A percentile compares a stretch with the other conserved stretches of the same genome.
Evolutionary conservation across 1,140 invertebrate species (phyloP).

Genomic region (Caerostris darwini): DNA sequence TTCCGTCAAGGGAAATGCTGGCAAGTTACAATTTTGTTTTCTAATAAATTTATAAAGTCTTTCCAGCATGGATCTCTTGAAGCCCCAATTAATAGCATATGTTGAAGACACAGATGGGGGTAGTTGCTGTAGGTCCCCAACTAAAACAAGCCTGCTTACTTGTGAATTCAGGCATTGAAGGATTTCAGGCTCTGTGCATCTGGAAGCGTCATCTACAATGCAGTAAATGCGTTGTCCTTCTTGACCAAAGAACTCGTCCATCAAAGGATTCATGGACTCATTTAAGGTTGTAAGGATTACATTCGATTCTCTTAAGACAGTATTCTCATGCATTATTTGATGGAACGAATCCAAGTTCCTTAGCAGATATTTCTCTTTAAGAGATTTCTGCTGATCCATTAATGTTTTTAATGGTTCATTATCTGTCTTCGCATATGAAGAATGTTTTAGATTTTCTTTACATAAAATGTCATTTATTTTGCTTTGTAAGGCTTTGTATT

Average conservation of each 20-base stretch:
- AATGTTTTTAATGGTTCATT: constrained; percentile 37
- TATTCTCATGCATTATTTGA: constrained; percentile 79
- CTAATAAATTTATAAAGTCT: constrained; percentile 80
- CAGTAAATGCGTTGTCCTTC: constrained; percentile 83
- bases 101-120: constrained; percentile 90
- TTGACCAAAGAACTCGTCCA: constrained; percentile 79
- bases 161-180: constrained; percentile 89
- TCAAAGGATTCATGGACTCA: constrained; percentile 83
- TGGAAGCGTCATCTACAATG: constrained; percentile 95
- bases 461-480: constrained; percentile 70
- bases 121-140: constrained; percentile 94
- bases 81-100: constrained; percentile 82
- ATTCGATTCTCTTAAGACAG: constrained; percentile 84
- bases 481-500: constrained; percentile 68
- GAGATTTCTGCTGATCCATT: constrained; percentile 49
- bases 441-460: background rate
- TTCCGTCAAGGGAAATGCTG: constrained; percentile 85
- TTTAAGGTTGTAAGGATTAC: constrained; percentile 87
- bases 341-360: constrained; percentile 70
- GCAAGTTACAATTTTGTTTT: constrained; percentile 62
- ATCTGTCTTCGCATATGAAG: background rate
- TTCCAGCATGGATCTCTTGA: constrained; percentile 82
- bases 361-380: constrained; percentile 78
- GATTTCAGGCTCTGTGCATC: constrained; percentile 91
- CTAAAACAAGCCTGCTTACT: constrained; percentile 89